Conservation (phyloP, 2,888 invertebrate genomes). For the Drosophila anomelani region DNA sequence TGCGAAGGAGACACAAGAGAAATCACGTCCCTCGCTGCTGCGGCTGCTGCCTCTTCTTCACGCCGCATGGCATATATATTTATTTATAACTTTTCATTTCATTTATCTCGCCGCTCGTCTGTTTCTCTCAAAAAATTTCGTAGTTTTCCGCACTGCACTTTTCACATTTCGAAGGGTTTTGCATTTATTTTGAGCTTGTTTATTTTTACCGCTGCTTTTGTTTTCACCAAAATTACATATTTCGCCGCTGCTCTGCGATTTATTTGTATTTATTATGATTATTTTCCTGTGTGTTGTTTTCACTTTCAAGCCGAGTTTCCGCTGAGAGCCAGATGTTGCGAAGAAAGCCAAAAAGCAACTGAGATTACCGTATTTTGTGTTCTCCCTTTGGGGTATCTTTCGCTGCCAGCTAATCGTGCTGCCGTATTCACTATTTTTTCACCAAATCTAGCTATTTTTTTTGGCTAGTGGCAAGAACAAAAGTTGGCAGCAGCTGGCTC, state of each 20-base stretch:
- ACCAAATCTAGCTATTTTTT: too few relatives aligned
- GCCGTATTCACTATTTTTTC: too few relatives aligned
- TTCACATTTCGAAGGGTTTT: constrained; percentile 22
- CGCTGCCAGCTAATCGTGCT: not conserved
- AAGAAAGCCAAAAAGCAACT: not conserved
- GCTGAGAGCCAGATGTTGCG: constrained; percentile 39
- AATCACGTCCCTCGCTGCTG: constrained; percentile 69
- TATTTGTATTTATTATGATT: not conserved
- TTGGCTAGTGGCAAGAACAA: too few relatives aligned
- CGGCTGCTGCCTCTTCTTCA: constrained; percentile 8
- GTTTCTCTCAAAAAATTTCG: constrained; percentile 23
- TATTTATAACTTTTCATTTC: constrained; percentile 80
- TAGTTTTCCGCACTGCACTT: constrained; percentile 39
- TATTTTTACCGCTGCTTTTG: constrained; percentile 38
- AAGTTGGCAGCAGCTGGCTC: constrained; percentile 51
- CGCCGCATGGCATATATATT: constrained; percentile 73
- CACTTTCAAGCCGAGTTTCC: constrained; percentile 55
- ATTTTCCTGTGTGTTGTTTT: constrained; percentile 41
- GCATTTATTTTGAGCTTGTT: constrained; percentile 8
- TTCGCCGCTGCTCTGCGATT: constrained; percentile 19
- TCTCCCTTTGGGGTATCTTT: constrained; percentile 1
- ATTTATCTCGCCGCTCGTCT: constrained; percentile 64
- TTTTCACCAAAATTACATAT: constrained; percentile 16
- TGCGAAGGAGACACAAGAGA: constrained; percentile 64
- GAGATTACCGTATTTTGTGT: not conserved